phyloP scores from a whole-genome alignment of 2,113 vertebrate genomes.

The Pterophyllum scalare region DNA sequence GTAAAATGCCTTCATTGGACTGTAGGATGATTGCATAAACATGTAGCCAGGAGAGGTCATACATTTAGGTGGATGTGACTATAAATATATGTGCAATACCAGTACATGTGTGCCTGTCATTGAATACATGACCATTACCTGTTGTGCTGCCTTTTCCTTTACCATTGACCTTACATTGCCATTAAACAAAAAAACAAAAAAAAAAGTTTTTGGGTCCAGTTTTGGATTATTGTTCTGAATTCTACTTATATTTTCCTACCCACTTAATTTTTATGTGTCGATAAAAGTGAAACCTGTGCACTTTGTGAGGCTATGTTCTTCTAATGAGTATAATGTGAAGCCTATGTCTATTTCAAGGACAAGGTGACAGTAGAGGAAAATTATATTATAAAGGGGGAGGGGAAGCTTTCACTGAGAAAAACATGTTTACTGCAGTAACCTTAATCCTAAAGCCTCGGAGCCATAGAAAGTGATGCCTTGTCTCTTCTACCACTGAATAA shows the following conservation, averaged over 20 bases:
- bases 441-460: conserved; percentile 44
- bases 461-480: conserved; percentile 56
- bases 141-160: conserved; percentile 33
- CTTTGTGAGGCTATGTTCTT: conserved; percentile 32
- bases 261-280: conserved; percentile 22
- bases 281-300: conserved; percentile 42
- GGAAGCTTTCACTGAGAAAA: conserved; percentile 36
- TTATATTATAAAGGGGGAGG: conserved; percentile 1
- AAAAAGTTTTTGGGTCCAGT: background rate
- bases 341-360: conserved; percentile 41
- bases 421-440: conserved; percentile 38
- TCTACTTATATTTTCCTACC: background rate
- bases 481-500: conserved; percentile 56
- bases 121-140: conserved; percentile 26
- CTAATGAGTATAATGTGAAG: conserved; percentile 20
- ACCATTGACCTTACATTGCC: conserved; percentile 7
- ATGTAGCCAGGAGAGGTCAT: conserved; percentile 14
- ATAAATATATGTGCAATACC: conserved; percentile 43
- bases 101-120: conserved; percentile 48
- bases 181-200: conserved; percentile 15
- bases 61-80: conserved; percentile 37
- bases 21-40: conserved; percentile 36
- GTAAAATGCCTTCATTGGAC: conserved; percentile 39
- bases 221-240: conserved; percentile 33
- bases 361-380: background rate